Percentiles rank a stretch among this genome's conserved stretches.
Evolutionary conservation across 2,113 vertebrate species (phyloP).

Genomic region (Hemicordylus capensis): DNA sequence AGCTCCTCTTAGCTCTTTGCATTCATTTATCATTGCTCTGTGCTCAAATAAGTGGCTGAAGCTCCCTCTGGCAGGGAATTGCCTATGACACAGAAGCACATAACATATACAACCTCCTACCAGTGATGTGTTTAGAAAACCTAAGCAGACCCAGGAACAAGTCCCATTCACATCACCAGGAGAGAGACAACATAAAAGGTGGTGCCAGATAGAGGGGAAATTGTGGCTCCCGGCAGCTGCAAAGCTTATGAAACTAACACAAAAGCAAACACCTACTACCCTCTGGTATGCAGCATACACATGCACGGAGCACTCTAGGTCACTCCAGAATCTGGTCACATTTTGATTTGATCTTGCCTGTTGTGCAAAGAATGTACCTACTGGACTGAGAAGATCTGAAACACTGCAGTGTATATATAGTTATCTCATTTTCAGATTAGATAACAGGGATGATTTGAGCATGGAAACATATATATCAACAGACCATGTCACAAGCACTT

Average conservation of each 20-base stretch:
- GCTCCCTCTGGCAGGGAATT: not conserved
- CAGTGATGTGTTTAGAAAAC: too few relatives aligned
- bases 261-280: not conserved
- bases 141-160: too few relatives aligned
- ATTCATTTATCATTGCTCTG: not conserved
- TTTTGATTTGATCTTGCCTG: constrained; percentile 15
- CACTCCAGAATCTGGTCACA: not conserved
- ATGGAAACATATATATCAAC: not conserved
- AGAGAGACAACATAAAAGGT: not conserved
- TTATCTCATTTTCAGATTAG: not conserved
- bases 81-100: not conserved
- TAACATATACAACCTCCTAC: not conserved
- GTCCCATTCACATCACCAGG: too few relatives aligned
- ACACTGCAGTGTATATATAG: not conserved
- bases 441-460: not conserved
- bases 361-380: not conserved
- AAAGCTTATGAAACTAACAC: fast-evolving
- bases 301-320: not conserved
- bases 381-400: not conserved
- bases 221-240: not conserved
- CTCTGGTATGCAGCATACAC: not conserved
- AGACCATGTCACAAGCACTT: not conserved
- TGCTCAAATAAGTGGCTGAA: not conserved
- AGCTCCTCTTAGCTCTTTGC: not conserved
- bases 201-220: not conserved